Conservation (phyloP, 2,888 invertebrate species). For the Drosophila helvetica region DNA sequence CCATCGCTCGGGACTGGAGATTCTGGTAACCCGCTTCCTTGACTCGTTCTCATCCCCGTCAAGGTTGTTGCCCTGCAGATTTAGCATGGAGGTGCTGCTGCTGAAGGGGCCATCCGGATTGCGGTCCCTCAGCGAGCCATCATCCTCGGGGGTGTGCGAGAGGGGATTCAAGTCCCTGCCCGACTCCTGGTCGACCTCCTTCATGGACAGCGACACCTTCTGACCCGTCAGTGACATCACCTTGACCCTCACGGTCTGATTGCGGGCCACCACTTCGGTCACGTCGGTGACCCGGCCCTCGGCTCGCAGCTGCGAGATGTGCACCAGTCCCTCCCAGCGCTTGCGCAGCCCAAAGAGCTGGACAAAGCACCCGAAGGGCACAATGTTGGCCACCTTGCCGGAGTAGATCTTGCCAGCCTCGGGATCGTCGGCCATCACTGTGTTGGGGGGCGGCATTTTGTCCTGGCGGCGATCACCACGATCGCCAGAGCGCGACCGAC, state of each 20-base stretch:
- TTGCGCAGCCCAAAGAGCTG: constrained; percentile 95
- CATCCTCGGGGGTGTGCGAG: constrained; percentile 87
- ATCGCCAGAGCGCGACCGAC: constrained; percentile 53
- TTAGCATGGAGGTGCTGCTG: constrained; percentile 86
- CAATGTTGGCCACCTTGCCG: constrained; percentile 97
- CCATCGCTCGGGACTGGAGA: constrained; percentile 98
- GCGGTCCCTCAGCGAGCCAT: constrained; percentile 85
- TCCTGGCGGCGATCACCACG: constrained; percentile 58
- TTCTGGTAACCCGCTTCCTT: constrained; percentile 93
- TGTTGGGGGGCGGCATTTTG: constrained; percentile 79
- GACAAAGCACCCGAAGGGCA: constrained; percentile 99
- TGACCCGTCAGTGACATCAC: constrained; percentile 96
- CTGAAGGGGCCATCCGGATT: constrained; percentile 96
- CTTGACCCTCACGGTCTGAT: constrained; percentile 95
- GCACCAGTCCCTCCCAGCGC: constrained; percentile 97
- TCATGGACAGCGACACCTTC: constrained; percentile 97
- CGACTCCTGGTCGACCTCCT: constrained; percentile 97
- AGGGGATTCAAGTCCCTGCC: constrained; percentile 97
- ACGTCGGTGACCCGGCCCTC: constrained; percentile 98
- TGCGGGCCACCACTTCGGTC: constrained; percentile 95
- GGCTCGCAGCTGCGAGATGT: constrained; percentile 96
- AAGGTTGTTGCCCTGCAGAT: constrained; percentile 84
- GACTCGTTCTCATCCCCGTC: constrained; percentile 93
- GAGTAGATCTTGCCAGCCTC: constrained; percentile 94
- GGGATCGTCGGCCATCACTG: constrained; percentile 88